phyloP scores from a whole-genome alignment of 1,140 invertebrate genomes.

The Propsilocerus akamusi region DNA sequence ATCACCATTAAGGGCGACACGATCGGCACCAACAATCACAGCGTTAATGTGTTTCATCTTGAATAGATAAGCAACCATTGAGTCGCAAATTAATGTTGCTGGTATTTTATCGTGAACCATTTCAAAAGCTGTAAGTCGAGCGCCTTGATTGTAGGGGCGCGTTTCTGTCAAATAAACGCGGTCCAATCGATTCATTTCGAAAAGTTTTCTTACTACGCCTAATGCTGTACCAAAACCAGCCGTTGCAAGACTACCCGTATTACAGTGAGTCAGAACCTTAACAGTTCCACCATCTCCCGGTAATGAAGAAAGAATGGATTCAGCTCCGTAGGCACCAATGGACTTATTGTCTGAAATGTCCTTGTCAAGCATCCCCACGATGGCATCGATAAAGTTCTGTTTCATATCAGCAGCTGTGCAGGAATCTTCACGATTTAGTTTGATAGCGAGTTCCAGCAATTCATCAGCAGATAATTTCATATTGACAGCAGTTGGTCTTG shows the following conservation, averaged over 20 bases:
- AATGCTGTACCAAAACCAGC: constrained; percentile 92
- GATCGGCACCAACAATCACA: constrained; percentile 76
- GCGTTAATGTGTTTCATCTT: constrained; percentile 53
- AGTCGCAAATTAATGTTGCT: constrained; percentile 83
- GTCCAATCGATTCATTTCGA: constrained; percentile 49
- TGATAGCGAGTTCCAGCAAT: constrained; percentile 46
- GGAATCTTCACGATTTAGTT: constrained; percentile 37
- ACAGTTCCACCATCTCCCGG: constrained; percentile 34
- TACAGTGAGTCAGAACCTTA: constrained; percentile 85
- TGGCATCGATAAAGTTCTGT: constrained; percentile 44
- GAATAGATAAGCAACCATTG: constrained; percentile 85
- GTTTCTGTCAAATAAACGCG: constrained; percentile 93
- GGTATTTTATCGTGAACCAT: constrained; percentile 86
- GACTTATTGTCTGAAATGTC: constrained; percentile 74
- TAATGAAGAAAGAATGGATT: constrained; percentile 41
- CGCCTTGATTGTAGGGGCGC: constrained; percentile 93
- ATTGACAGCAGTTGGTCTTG: constrained; percentile 93
- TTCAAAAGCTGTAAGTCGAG: constrained; percentile 90
- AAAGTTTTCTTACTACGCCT: constrained; percentile 75
- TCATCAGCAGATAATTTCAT: constrained; percentile 71
- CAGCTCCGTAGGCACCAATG: constrained; percentile 66
- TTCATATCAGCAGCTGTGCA: constrained; percentile 43
- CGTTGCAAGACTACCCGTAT: constrained; percentile 93
- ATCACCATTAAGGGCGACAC: constrained; percentile 89
- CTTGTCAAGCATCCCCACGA: constrained; percentile 64